Base-by-base conservation (phyloP, 2,113 vertebrate genomes). In the Rhinogobius similis region DNA sequence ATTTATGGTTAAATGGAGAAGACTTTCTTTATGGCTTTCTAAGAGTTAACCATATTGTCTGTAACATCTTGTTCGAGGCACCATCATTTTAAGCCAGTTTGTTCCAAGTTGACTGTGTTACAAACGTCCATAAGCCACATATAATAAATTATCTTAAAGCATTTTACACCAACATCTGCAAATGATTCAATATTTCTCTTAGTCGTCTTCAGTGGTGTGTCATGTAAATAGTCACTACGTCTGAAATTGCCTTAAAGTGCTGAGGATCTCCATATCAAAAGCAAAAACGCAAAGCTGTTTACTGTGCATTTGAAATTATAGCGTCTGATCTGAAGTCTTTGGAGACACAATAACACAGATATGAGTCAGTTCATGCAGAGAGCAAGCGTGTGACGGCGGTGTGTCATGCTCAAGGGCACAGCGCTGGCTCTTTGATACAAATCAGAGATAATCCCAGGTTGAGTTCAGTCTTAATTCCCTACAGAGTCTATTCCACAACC, bases 401-500 rank as follows among this genome's bases (percentile, higher is more conserved):
- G 48, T 68, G 64, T 52, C 52, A 21, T 70, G 68, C 73, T 81
- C 75, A 84, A 82, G 77, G 72, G 77, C 63, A 62, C 56, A 44
- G 70, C 32, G 68, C 65, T 52, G 62, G 59, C 20, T 70, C 73
- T 87, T 79, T 82, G 72, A 87, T 83, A 70, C 8, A 70, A 67
- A 87, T 83, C 72, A 78, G 41, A 82, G 73, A 75, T 48, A 62
- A 39, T 50, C 23, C n/a, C 59, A 64, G 64, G 73, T 77, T 72
- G 58, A 58, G 68, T 82, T 67, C 56, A 46, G 56, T 68, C 38
- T 27, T 55, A n/a, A 77, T 73, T 75, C 78, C 68, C 59, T 68
- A 65, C 14, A 48, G 55, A 46, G 52, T 48, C 18, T 10, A 52
- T 43, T 4, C 39, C 46, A 65, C 58, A 13, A 43, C 20, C 48